Evolutionary conservation across 2,113 vertebrate species (phyloP).

Genomic region (Rhineura floridana): DNA sequence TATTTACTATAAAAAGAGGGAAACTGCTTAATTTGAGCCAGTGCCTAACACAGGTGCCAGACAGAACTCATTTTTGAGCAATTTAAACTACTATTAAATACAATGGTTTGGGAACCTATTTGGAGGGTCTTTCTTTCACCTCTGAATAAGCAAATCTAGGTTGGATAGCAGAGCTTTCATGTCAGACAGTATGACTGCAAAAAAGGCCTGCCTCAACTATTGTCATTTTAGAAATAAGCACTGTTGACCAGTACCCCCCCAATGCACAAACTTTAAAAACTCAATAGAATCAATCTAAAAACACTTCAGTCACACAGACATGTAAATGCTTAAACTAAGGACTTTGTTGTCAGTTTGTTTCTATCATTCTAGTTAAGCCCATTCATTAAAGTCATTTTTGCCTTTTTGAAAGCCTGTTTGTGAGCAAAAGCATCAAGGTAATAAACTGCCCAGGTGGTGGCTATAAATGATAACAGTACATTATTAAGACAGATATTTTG

Average conservation of each 20-base stretch:
- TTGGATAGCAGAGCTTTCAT: not conserved
- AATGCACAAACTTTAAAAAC: not conserved
- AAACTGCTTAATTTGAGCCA: not conserved
- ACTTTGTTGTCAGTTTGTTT: constrained; percentile 50
- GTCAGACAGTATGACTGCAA: not conserved
- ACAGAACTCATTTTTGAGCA: not conserved
- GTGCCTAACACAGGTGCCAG: not conserved
- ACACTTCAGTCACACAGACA: constrained; percentile 36
- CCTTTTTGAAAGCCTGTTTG: constrained; percentile 43
- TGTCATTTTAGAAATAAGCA: not conserved
- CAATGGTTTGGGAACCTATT: not conserved
- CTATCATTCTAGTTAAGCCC: constrained; percentile 47
- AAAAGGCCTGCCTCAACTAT: not conserved
- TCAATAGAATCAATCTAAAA: not conserved
- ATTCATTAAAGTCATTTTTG: constrained; percentile 43
- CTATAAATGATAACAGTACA: constrained; percentile 20
- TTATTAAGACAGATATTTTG: constrained; percentile 40
- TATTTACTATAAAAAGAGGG: not conserved
- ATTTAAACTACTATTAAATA: not conserved
- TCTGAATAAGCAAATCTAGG: not conserved
- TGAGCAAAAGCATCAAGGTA: constrained; percentile 45
- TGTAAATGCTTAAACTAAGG: constrained; percentile 45
- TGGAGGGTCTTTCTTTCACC: not conserved
- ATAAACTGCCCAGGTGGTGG: constrained; percentile 41
- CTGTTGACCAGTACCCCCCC: not conserved